These are phyloP conservation scores for Pteruthius melanotis DNA, from an alignment of 2,113 vertebrate species.

Conservation along the genomic window DNA sequence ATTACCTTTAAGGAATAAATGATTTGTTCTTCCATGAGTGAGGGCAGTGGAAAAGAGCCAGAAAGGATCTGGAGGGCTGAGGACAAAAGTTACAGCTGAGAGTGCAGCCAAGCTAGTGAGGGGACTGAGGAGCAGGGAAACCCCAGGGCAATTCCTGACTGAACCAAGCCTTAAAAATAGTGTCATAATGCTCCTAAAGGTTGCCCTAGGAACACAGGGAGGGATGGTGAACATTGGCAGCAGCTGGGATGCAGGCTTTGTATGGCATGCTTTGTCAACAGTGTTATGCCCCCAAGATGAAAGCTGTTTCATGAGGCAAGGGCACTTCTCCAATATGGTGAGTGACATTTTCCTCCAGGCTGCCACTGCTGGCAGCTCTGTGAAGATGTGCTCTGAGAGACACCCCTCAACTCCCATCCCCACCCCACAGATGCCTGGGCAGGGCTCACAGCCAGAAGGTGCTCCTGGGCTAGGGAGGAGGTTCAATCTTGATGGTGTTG, in stretches of 20 bases:
- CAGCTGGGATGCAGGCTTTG: background rate
- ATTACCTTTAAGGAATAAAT: background rate
- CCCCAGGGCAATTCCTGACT: background rate
- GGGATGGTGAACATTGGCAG: background rate
- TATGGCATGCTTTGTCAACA: background rate
- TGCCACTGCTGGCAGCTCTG: background rate
- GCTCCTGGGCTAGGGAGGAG: background rate
- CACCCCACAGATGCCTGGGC: background rate
- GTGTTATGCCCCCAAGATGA: background rate
- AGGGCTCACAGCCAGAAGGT: background rate
- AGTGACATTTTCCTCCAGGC: background rate
- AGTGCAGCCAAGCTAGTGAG: background rate
- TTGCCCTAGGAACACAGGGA: background rate
- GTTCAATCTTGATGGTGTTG: background rate
- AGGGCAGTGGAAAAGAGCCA: background rate
- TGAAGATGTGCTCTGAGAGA: background rate
- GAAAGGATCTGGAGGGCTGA: background rate
- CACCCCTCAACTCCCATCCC: background rate
- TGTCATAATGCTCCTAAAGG: background rate
- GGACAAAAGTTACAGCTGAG: background rate
- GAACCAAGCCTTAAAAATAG: background rate
- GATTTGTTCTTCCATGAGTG: background rate
- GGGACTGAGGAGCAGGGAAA: background rate
- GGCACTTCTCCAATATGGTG: background rate
- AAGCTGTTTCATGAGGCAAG: background rate